Conservation (phyloP, 2,113 vertebrate species). For the Gorsachius goisagi region DNA sequence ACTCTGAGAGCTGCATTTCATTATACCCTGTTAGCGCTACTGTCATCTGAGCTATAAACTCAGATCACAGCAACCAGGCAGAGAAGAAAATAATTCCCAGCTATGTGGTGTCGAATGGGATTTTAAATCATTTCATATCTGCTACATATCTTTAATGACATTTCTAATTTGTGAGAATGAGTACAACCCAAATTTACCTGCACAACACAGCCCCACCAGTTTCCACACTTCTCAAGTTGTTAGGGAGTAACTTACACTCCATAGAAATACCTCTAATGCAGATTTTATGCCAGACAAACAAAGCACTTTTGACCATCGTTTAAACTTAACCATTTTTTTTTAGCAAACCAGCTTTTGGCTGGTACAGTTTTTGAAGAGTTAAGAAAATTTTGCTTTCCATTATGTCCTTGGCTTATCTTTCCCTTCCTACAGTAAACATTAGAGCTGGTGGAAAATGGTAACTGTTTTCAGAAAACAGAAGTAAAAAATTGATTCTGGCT, state of each 20-base stretch:
- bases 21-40: not conserved
- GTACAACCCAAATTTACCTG: not conserved
- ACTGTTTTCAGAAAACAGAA: not conserved
- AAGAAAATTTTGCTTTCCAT: not conserved
- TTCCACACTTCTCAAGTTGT: not conserved
- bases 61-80: not conserved
- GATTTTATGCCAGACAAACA: not conserved
- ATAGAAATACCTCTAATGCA: not conserved
- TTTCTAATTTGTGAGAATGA: not conserved
- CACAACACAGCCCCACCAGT: not conserved
- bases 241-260: not conserved
- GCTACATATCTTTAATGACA: not conserved
- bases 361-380: not conserved
- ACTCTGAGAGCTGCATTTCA: not conserved
- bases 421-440: not conserved
- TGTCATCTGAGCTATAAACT: not conserved
- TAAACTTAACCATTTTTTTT: not conserved
- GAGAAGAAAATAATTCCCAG: not conserved
- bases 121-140: not conserved
- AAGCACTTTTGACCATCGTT: not conserved
- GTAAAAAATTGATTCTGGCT: not conserved
- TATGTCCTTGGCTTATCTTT: not conserved
- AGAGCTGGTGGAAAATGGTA: not conserved
- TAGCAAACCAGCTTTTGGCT: not conserved
- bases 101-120: not conserved